These are phyloP conservation scores for Drosophila elegans DNA, from an alignment of 1,140 invertebrate genomes.

Conservation along the genomic window DNA sequence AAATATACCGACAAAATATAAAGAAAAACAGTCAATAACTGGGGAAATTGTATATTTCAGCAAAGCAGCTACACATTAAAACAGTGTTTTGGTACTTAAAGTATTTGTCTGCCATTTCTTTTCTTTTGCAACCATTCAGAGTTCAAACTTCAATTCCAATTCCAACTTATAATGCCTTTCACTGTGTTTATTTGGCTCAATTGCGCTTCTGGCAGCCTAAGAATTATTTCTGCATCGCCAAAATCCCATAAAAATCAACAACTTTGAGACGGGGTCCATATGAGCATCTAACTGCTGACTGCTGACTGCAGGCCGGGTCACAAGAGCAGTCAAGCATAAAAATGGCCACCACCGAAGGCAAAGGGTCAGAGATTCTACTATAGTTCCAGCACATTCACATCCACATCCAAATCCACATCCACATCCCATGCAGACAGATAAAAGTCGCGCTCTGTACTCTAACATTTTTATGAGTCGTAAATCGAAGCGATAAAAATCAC, in stretches of 20 bases:
- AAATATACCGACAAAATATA: too few relatives aligned
- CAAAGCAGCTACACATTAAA: too few relatives aligned
- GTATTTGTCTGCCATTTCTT: background rate
- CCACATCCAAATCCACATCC: background rate
- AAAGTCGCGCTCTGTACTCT: constrained; percentile 53
- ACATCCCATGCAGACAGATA: constrained; percentile 55
- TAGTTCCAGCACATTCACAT: too few relatives aligned
- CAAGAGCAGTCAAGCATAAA: constrained; percentile 67
- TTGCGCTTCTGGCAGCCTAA: constrained; percentile 34
- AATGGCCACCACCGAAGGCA: constrained; percentile 46
- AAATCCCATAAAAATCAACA: constrained; percentile 75
- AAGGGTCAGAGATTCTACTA: constrained; percentile 20
- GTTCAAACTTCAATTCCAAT: constrained; percentile 29
- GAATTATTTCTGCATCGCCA: constrained; percentile 79
- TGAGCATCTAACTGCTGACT: constrained; percentile 15
- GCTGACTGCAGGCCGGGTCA: constrained; percentile 51
- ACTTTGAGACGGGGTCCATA: constrained; percentile 33
- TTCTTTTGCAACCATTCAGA: constrained; percentile 24
- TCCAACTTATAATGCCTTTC: constrained; percentile 36
- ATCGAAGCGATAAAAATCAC: constrained; percentile 82
- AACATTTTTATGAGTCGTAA: constrained; percentile 82
- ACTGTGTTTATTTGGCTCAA: constrained; percentile 63
- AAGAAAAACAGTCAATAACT: background rate
- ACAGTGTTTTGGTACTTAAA: too few relatives aligned
- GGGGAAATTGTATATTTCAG: too few relatives aligned